Percentiles rank a stretch among this genome's conserved stretches.
These are phyloP conservation scores for Thereva unica DNA, from an alignment of 2,888 invertebrate genomes.

Conservation along the genomic window DNA sequence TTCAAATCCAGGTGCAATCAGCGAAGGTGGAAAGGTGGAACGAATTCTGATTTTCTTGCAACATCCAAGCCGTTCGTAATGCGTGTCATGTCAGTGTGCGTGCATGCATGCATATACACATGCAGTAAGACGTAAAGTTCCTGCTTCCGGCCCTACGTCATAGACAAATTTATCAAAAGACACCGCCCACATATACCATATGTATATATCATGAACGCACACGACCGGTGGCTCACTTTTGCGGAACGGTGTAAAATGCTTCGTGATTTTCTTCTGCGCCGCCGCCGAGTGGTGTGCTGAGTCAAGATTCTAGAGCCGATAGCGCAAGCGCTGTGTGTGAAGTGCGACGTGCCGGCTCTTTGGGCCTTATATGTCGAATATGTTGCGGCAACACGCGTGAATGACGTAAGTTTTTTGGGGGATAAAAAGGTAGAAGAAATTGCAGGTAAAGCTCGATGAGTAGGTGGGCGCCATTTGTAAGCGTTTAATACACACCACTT, in stretches of 20 bases:
- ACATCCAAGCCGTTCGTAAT: neutral
- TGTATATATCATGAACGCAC: too few relatives aligned
- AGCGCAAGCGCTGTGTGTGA: too few relatives aligned
- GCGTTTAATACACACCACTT: too few relatives aligned
- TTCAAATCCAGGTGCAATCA: too few relatives aligned
- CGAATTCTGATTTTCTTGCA: neutral
- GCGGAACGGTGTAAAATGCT: too few relatives aligned
- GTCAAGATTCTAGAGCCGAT: too few relatives aligned
- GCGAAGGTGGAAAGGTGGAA: neutral
- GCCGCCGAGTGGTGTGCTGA: too few relatives aligned
- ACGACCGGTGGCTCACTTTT: too few relatives aligned
- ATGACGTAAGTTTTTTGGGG: neutral
- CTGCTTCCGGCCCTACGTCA: slow-evolving; percentile 3
- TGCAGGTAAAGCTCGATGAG: neutral
- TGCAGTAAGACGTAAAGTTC: neutral
- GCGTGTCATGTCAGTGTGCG: too few relatives aligned
- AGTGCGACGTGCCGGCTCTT: neutral
- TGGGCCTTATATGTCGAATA: neutral
- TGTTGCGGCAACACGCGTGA: neutral
- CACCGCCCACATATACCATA: neutral
- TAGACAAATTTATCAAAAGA: neutral
- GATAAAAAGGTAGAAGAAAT: too few relatives aligned
- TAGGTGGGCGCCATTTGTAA: slow-evolving; percentile 1
- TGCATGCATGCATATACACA: too few relatives aligned
- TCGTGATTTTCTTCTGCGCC: too few relatives aligned